Evolutionary conservation across 2,888 invertebrate genomes (phyloP), one percentile per base, ranked within the genome.

Genomic region (Drosophila greeni): DNA sequence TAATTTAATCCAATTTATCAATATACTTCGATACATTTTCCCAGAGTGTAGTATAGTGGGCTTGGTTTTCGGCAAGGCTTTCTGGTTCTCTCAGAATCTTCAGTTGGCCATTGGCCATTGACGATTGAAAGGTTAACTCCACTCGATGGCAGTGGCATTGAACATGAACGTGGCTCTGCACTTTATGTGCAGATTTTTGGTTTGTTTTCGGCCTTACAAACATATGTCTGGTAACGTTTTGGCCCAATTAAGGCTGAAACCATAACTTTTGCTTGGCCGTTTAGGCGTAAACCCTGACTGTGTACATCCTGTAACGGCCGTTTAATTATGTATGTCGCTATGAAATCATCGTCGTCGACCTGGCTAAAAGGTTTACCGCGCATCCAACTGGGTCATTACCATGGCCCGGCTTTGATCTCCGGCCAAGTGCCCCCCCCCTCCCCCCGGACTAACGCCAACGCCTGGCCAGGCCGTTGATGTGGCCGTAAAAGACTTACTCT

Each of bases 301-400:
- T 42, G 45, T 37, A 52, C 59, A 52, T 68, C 58, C 74, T 57
- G 70, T 70, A 76, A 76, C 72, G 53, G 64, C 64, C 37, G 58
- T 75, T 78, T 81, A 78, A 78, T 78, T 83, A 78, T 83, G 73
- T 68, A 81, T 73, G 66, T 70, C 58, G 49, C 80, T 67, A 76
- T 72, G 80, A 82, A 71, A 70, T 62, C 70, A 72, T 75, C 67
- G 64, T 75, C 67, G 64, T 49, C 55, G 66, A 31, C 58, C 31
- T 45, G 52, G 43, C 66, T 36, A 53, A 71, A 60, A 57, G 53
- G 66, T 64, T 66, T 39, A 54, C 42, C 62, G 57, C 69, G 51
- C 52, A 67, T 54, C 51, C 76, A 78, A 78, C 70, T 78, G 66
- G 83, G 83, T 81, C 78, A 78, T 78, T 83, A 78, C 68, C 83